Percentiles rank a stretch among this genome's conserved stretches.
Conservation (phyloP, 2,888 invertebrate genomes). For the Drosophila flavopinicola region DNA sequence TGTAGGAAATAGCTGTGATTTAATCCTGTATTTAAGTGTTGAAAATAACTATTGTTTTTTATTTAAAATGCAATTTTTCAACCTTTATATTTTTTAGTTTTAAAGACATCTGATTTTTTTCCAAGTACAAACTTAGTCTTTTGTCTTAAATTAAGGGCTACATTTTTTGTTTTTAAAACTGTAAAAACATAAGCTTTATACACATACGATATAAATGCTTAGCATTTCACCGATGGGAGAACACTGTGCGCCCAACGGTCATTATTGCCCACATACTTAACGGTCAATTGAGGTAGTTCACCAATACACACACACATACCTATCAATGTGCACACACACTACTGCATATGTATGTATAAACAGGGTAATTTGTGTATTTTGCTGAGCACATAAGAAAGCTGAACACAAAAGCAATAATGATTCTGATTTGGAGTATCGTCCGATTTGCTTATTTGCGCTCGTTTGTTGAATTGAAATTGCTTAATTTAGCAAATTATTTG, state of each 20-base stretch:
- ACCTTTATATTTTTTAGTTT: no score
- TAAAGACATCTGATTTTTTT: no score
- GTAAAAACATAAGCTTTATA: no score
- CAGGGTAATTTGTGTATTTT: conserved; percentile 31
- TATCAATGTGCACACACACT: neutral
- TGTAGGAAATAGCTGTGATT: no score
- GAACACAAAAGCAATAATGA: conserved; percentile 23
- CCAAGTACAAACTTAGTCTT: no score
- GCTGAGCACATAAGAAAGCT: conserved; percentile 26
- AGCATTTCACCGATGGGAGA: neutral
- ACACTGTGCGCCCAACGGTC: conserved; percentile 2
- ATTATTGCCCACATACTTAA: conserved; percentile 12
- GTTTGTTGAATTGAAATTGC: conserved; percentile 77
- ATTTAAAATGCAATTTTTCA: no score
- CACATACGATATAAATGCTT: neutral
- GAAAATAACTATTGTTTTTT: no score
- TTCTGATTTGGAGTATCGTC: conserved; percentile 20
- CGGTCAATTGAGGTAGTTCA: conserved; percentile 15
- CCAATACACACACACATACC: conserved; percentile 12
- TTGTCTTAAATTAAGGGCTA: no score
- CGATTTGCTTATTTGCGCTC: conserved; percentile 35
- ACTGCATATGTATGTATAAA: neutral
- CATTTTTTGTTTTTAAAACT: no score
- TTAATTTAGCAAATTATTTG: conserved; percentile 78
- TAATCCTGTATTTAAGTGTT: no score